These are phyloP conservation scores for Galago senegalensis DNA, from an alignment of 2,797 vertebrate genomes.

Conservation along the genomic window DNA sequence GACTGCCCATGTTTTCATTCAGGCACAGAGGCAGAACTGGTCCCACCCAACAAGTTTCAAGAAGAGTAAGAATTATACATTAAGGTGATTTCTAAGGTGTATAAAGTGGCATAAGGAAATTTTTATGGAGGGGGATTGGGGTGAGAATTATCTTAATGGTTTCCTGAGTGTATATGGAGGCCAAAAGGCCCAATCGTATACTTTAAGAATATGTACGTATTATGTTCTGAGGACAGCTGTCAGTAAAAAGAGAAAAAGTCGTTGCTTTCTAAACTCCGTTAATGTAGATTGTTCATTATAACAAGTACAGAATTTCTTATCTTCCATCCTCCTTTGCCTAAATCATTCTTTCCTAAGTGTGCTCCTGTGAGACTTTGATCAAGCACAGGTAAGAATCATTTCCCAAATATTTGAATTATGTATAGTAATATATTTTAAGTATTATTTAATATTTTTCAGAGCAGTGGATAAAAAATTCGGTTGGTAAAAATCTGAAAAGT, in stretches of 20 bases:
- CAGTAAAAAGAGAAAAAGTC: background rate
- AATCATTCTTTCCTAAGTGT: background rate
- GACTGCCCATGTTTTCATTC: background rate
- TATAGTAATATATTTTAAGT: background rate
- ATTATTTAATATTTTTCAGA: constrained; percentile 18
- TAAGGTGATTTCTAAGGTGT: background rate
- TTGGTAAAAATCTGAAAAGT: background rate
- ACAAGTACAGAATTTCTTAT: background rate
- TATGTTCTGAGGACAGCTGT: background rate
- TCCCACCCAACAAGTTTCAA: background rate
- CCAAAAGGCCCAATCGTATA: background rate
- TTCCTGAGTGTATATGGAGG: background rate
- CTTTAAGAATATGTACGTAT: background rate
- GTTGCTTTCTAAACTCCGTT: background rate
- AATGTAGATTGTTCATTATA: background rate
- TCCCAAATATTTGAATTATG: background rate
- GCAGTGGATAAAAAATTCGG: background rate
- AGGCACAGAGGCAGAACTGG: background rate
- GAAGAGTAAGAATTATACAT: background rate
- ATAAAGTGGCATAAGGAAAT: background rate
- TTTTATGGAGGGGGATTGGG: background rate
- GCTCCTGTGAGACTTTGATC: background rate
- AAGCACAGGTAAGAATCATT: background rate
- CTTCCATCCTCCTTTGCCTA: background rate
- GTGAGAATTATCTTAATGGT: background rate